Percentiles rank a stretch among this genome's conserved stretches.
phyloP scores from a whole-genome alignment of 2,113 vertebrate species.

The Cephalopterus ornatus region DNA sequence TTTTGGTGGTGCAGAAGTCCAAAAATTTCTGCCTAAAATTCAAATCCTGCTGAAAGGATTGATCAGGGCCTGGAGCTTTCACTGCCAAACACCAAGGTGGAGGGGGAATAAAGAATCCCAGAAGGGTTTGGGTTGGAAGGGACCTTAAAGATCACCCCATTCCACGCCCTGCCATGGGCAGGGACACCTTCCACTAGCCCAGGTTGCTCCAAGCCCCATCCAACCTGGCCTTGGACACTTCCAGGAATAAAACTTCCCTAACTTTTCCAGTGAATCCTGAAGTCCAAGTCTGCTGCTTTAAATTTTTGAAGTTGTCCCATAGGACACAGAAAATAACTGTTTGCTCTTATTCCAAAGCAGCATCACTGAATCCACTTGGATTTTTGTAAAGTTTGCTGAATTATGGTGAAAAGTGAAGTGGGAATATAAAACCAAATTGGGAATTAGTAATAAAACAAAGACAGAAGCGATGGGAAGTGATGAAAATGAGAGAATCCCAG shows the following conservation, averaged over 20 bases:
- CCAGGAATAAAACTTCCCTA: neutral
- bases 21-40: neutral
- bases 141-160: neutral
- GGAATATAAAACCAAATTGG: neutral
- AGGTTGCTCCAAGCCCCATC: accelerated
- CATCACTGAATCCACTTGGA: neutral
- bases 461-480: neutral
- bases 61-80: neutral
- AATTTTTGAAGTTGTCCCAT: neutral
- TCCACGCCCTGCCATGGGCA: neutral
- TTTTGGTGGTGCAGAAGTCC: neutral
- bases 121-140: neutral
- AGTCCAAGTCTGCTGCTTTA: neutral
- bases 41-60: neutral
- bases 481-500: neutral
- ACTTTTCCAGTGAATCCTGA: neutral
- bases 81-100: neutral
- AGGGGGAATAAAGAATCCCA: neutral
- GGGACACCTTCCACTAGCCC: neutral
- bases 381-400: neutral
- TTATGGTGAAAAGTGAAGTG: neutral
- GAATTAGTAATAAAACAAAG: neutral
- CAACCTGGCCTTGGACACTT: neutral
- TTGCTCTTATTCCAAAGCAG: neutral
- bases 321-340: neutral